Evolutionary conservation across 2,888 invertebrate species (phyloP), one percentile per base, ranked within the genome.

Genomic region (Pachydiplax longipennis): DNA sequence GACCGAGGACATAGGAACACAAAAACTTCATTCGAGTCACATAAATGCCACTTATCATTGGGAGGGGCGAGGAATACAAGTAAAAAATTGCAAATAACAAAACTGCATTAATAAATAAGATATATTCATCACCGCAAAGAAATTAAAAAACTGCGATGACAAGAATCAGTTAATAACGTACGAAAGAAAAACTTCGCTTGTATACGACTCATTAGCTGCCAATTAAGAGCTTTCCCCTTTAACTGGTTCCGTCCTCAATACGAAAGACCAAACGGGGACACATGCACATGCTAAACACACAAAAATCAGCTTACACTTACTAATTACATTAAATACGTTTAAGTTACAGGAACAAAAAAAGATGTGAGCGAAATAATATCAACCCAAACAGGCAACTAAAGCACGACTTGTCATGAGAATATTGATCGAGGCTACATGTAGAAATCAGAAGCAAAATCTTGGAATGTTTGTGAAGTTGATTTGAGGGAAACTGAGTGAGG

Each of bases 271-370:
- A 22, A 58, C 61, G 35, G 87, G 87, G 87, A 31, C 35, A 61
- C 87, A 83, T 83, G 83, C 83, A 83, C 83, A 87, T 87, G 87
- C 87, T 40, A 65, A 58, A 87, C 61, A 25, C 48, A 61, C 48
- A 83, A 58, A 87, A 61, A 65, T 61, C 37, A 37, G 37, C 61
- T 87, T 61, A 35, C 15, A 22, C 35, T 87, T 61, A 87, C 35
- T 65, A 87, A 61, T 65, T 58, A 87, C 31, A 73, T 73, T 73
- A 87, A 61, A 87, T 48, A 61, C 53, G 2, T 61, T 87, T 87
- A 65, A 87, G 61, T 87, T 87, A 87, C 37, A 87, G 87, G 87
- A 87, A 87, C 87, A 87, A 87, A 31, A 61, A 22, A 61, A 31
- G 83, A 87, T n/a, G 53, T 58, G 58, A 83, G 58, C 87, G 35